Evolutionary conservation across 2,113 vertebrate genomes (phyloP), one percentile per base, ranked within the genome.

Genomic region (Bos taurus): DNA sequence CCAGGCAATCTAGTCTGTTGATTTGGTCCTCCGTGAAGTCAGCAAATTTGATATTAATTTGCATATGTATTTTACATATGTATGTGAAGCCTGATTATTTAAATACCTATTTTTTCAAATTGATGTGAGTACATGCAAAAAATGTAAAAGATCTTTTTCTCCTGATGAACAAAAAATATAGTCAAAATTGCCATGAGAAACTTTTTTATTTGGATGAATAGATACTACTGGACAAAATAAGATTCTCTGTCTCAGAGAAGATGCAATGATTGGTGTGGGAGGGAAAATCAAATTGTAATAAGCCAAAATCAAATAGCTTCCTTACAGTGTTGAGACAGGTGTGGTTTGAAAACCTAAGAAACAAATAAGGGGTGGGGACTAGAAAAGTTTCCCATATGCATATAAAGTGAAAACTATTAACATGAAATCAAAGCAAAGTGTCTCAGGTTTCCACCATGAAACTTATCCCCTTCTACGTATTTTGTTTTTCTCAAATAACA

Each of bases 171-270:
- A 90, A 97, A 94, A 96, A 95, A 60, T 46, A 33, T 62, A 26
- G 78, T 77, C 88, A 87, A 94, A 97, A 97, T 97, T 94, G 19
- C 84, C 92, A 84, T 80, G 60, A 15, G 40, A 77, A 92, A 97
- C 94, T 97, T 97, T 60, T 97, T 33, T 96, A 94, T 93, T 97
- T 60, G 94, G n/a, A 92, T 97, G 89, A 52, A 54, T 88, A 67
- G 97, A 92, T 95, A 91, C 80, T 97, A 83, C 33, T 80, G 74
- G 88, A 26, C 11, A 96, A 90, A 98, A 57, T 48, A 50, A 36
- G 36, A 91, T 67, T 90, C 57, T 97, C 30, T 98, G 13, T 82
- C 33, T 95, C 64, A 88, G 93, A 96, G 95, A 89, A 96, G 74
- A 96, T 96, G 33, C 28, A 81, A 52, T 96, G 56, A 40, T 46